phyloP scores from a whole-genome alignment of 1,140 invertebrate species.

The Scaptomyza hsui region DNA sequence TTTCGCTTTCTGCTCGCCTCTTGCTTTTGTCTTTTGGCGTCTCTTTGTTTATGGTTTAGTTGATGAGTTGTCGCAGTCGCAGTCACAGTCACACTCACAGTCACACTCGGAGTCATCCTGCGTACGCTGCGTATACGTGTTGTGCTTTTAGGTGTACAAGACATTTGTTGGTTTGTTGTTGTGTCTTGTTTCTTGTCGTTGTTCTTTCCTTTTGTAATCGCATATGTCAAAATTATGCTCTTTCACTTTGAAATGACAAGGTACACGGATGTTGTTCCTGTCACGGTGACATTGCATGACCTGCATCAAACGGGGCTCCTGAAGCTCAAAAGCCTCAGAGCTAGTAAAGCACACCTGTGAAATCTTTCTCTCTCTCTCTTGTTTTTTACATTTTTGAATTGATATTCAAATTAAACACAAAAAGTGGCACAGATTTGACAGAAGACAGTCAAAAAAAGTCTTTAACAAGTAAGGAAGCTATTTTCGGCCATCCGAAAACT shows the following conservation, averaged over 20 bases:
- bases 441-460: too few relatives aligned
- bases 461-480: too few relatives aligned
- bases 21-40: neutral
- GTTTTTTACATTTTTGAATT: conserved; percentile 39
- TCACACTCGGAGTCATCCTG: conserved; percentile 6
- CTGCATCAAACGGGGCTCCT: conserved; percentile 1
- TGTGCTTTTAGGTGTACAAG: conserved; percentile 23
- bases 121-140: conserved; percentile 16
- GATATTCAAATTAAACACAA: conserved; percentile 45
- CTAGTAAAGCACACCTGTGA: conserved; percentile 18
- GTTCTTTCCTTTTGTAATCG: conserved; percentile 61
- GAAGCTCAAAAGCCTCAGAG: neutral
- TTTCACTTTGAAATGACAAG: conserved; percentile 67
- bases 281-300: conserved; percentile 52
- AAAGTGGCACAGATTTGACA: conserved; percentile 36
- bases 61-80: conserved; percentile 25
- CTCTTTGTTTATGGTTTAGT: conserved; percentile 54
- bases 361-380: conserved; percentile 10
- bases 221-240: conserved; percentile 80
- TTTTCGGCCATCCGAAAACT: too few relatives aligned
- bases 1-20: conserved; percentile 36
- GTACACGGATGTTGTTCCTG: conserved; percentile 53
- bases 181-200: conserved; percentile 12
- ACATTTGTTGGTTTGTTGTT: conserved; percentile 38
- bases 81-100: conserved; percentile 12